Evolutionary conservation across 2,113 vertebrate genomes (phyloP).

Genomic region (Fulmarus glacialis): DNA sequence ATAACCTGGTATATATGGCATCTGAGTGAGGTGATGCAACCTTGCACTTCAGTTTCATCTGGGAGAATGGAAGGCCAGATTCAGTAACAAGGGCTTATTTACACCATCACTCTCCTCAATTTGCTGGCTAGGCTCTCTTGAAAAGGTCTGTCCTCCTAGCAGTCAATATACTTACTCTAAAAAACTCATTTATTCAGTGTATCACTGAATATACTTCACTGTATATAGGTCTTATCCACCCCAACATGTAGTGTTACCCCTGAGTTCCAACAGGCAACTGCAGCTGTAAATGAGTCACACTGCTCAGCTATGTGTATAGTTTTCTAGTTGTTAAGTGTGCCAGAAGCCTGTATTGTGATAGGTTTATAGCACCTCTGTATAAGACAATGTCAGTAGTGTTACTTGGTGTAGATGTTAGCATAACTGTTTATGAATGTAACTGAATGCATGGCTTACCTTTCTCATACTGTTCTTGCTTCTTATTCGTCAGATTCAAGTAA

Average conservation of each 20-base stretch:
- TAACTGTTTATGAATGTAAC: not conserved
- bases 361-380: not conserved
- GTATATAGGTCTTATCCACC: not conserved
- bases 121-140: not conserved
- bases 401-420: not conserved
- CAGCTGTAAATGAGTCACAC: not conserved
- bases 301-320: not conserved
- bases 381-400: not conserved
- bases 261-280: not conserved
- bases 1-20: not conserved
- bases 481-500: conserved; percentile 87
- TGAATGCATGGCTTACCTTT: not conserved
- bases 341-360: not conserved
- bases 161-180: not conserved
- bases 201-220: too few species aligned
- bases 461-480: not conserved
- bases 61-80: not conserved
- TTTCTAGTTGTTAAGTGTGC: not conserved
- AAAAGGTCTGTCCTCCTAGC: not conserved
- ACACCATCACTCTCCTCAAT: not conserved
- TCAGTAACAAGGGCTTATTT: not conserved
- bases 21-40: not conserved
- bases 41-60: not conserved
- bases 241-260: not conserved
- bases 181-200: not conserved